These are phyloP conservation scores for Gila robusta DNA, from an alignment of 2,797 vertebrate species.

Conservation along the genomic window DNA sequence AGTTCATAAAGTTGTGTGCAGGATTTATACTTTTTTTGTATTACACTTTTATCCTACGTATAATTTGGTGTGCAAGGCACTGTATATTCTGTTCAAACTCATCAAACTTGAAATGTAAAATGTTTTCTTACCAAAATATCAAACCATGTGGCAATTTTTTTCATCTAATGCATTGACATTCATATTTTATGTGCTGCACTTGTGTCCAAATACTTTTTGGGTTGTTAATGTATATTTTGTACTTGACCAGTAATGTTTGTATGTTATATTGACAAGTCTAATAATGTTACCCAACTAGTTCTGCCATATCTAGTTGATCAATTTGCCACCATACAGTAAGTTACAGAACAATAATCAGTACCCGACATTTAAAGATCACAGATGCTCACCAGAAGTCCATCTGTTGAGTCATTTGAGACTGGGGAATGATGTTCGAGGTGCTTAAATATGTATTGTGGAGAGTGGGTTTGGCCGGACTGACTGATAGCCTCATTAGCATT, in stretches of 20 bases:
- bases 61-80: neutral
- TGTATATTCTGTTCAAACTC: neutral
- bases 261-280: neutral
- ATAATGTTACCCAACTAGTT: neutral
- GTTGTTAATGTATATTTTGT: neutral
- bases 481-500: conserved; percentile 57
- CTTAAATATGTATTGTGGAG: conserved; percentile 47
- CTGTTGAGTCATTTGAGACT: conserved; percentile 27
- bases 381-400: conserved; percentile 17
- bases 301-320: neutral
- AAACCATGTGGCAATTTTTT: too few species aligned
- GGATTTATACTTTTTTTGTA: neutral
- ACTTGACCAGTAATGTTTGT: neutral
- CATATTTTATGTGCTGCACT: too few species aligned
- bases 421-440: conserved; percentile 7
- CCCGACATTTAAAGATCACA: neutral
- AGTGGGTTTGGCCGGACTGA: conserved; percentile 33
- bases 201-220: too few species aligned
- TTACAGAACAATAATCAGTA: neutral
- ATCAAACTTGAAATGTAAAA: neutral
- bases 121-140: too few species aligned
- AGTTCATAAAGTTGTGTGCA: fast-evolving
- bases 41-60: neutral
- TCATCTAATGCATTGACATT: too few species aligned
- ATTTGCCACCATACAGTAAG: neutral